Percentiles rank a stretch among this genome's conserved stretches.
These are phyloP conservation scores for Smutsia temminckii DNA, from an alignment of 2,797 vertebrate species.

Conservation along the genomic window DNA sequence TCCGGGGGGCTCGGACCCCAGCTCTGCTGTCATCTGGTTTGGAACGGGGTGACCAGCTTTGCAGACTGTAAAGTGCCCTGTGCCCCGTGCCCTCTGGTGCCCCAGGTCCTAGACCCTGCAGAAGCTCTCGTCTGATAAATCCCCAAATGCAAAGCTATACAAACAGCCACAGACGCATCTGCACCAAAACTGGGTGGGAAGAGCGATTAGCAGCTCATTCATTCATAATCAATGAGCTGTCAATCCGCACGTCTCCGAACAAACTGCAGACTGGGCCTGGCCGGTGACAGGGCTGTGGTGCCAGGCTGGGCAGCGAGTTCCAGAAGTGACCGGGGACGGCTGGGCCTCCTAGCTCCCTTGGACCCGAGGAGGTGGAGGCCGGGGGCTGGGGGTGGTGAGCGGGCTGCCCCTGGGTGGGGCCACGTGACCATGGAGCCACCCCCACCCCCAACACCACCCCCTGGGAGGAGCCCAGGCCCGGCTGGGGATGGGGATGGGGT, in stretches of 20 bases:
- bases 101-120: slow-evolving; percentile 45
- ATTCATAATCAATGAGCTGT: slow-evolving; percentile 90
- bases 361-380: background rate
- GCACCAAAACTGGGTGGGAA: slow-evolving; percentile 87
- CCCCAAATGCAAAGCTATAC: slow-evolving; percentile 75
- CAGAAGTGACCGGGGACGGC: slow-evolving; percentile 57
- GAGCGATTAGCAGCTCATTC: slow-evolving; percentile 90
- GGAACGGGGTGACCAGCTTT: rapidly evolving
- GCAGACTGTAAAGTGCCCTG: slow-evolving; percentile 31
- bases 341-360: background rate
- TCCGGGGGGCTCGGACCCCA: rapidly evolving
- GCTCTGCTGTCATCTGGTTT: rapidly evolving
- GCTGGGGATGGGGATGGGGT: rapidly evolving
- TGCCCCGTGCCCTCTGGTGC: slow-evolving; percentile 71
- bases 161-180: slow-evolving; percentile 83
- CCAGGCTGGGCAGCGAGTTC: slow-evolving; percentile 53
- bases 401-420: no score
- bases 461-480: rapidly evolving
- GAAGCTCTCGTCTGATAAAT: slow-evolving; percentile 80
- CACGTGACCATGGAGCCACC: background rate
- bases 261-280: slow-evolving; percentile 86
- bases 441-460: no score
- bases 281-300: slow-evolving; percentile 80
- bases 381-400: no score
- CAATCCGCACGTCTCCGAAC: slow-evolving; percentile 88